Conservation (phyloP, 2,888 invertebrate genomes). For the Stegana nigrithorax region DNA sequence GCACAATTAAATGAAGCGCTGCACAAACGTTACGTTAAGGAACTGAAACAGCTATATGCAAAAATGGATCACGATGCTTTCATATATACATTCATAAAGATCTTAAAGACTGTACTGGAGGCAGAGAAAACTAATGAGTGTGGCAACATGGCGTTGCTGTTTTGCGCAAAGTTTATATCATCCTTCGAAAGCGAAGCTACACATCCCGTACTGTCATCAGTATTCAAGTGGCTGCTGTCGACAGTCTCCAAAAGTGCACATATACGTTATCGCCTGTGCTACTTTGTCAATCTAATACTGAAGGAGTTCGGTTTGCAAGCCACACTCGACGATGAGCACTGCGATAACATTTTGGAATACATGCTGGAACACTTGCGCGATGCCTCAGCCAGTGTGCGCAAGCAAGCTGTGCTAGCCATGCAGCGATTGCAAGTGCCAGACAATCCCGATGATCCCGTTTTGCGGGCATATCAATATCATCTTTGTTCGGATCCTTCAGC, state of each 20-base stretch:
- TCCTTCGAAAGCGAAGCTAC: conserved; percentile 69
- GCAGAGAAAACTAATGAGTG: conserved; percentile 77
- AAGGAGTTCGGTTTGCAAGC: conserved; percentile 81
- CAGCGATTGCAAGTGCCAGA: conserved; percentile 84
- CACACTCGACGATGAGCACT: conserved; percentile 80
- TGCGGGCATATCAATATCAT: conserved; percentile 78
- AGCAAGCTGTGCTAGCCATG: conserved; percentile 83
- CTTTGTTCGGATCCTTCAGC: conserved; percentile 80
- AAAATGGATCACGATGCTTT: conserved; percentile 74
- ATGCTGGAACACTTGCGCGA: conserved; percentile 80
- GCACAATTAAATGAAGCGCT: conserved; percentile 76
- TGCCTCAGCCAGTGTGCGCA: conserved; percentile 79
- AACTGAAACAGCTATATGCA: conserved; percentile 73
- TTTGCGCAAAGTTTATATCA: conserved; percentile 78
- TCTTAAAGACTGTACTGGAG: conserved; percentile 75
- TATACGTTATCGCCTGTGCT: conserved; percentile 81
- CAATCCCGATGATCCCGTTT: conserved; percentile 80
- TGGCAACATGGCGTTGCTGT: conserved; percentile 77
- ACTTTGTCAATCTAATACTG: conserved; percentile 81
- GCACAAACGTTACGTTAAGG: conserved; percentile 75
- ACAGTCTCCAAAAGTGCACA: conserved; percentile 70
- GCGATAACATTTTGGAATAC: conserved; percentile 77
- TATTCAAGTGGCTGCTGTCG: conserved; percentile 60
- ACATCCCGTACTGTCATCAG: conserved; percentile 57
- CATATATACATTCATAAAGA: conserved; percentile 74